Evolutionary conservation across 2,888 invertebrate genomes (phyloP).

Genomic region (Deroplatys truncata): DNA sequence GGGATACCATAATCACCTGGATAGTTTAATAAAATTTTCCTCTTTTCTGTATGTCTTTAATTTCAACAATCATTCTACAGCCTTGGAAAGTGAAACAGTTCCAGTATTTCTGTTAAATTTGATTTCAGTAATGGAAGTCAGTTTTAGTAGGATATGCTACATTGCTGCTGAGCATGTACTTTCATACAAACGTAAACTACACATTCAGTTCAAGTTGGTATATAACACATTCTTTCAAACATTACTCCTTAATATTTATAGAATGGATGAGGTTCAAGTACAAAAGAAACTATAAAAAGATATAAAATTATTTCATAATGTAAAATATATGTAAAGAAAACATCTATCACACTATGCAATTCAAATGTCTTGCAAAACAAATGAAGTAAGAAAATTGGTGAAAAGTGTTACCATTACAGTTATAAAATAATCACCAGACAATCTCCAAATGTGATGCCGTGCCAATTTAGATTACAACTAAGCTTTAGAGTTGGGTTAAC

Average conservation of each 20-base stretch:
- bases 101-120: not conserved
- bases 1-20: not conserved
- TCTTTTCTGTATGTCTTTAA: not conserved
- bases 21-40: not conserved
- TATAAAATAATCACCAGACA: not conserved
- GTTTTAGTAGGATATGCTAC: not conserved
- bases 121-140: not conserved
- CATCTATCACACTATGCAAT: constrained; percentile 7
- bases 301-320: constrained; percentile 17
- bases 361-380: not conserved
- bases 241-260: not conserved
- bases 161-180: not conserved
- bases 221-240: not conserved
- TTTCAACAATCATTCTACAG: not conserved
- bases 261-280: constrained; percentile 2
- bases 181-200: not conserved
- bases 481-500: not conserved
- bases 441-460: not conserved
- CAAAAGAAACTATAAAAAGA: constrained; percentile 22
- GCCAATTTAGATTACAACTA: not conserved
- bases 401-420: not conserved
- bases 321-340: constrained; percentile 10
- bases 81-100: not conserved
- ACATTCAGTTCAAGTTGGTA: not conserved
- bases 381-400: not conserved